These are phyloP conservation scores for Aphaenogaster floridana DNA, from an alignment of 1,140 invertebrate species.

Conservation along the genomic window DNA sequence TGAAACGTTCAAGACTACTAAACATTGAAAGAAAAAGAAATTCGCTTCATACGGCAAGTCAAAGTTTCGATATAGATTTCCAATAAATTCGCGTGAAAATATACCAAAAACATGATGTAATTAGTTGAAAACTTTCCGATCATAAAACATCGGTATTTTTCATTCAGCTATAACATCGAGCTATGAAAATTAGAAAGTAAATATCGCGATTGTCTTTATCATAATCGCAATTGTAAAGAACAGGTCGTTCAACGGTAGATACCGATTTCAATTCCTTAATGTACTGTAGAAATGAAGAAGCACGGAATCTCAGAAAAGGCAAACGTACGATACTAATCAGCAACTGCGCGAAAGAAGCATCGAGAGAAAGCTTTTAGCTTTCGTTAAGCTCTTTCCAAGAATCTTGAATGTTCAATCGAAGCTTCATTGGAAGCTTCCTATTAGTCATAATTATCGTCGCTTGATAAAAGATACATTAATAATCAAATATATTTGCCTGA, in stretches of 20 bases:
- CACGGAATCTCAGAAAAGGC: background rate
- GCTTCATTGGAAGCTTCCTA: background rate
- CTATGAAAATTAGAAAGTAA: background rate
- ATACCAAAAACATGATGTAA: background rate
- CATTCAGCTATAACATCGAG: background rate
- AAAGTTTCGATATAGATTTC: background rate
- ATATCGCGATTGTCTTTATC: background rate
- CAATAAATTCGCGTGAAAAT: background rate
- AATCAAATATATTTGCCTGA: background rate
- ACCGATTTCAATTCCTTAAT: conserved; percentile 41
- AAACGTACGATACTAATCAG: conserved; percentile 27
- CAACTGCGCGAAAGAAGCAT: background rate
- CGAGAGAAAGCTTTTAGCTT: background rate
- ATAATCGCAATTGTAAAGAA: conserved; percentile 26
- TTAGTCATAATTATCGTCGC: background rate
- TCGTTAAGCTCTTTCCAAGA: background rate
- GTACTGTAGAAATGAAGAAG: conserved; percentile 13
- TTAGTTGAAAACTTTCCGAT: background rate
- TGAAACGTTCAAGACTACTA: background rate
- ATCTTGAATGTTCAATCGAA: conserved; percentile 1
- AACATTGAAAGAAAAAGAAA: background rate
- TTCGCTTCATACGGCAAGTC: background rate
- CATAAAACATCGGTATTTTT: background rate
- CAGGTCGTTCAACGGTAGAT: background rate
- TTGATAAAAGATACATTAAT: conserved; percentile 1